phyloP scores from a whole-genome alignment of 2,113 vertebrate genomes.

The Eira barbara region DNA sequence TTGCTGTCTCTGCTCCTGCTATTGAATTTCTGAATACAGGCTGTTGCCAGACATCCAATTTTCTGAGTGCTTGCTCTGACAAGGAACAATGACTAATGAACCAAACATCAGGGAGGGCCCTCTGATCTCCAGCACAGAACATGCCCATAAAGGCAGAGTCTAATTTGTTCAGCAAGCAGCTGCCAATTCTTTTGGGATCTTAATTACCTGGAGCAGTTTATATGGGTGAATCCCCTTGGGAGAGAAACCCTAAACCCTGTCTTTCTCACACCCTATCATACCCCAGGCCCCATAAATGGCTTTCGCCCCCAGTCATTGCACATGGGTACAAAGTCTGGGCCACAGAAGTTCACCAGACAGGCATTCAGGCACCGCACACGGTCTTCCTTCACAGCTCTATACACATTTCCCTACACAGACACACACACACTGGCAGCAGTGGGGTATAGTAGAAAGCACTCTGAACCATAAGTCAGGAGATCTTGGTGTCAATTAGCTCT shows the following conservation, averaged over 20 bases:
- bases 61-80: constrained; percentile 80
- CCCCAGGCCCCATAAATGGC: constrained; percentile 42
- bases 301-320: constrained; percentile 24
- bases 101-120: constrained; percentile 79
- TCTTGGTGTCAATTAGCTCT: constrained; percentile 3
- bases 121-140: constrained; percentile 79
- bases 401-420: background rate
- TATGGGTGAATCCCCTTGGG: constrained; percentile 73
- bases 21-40: constrained; percentile 76
- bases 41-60: constrained; percentile 79
- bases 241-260: constrained; percentile 69
- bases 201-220: constrained; percentile 78
- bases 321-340: constrained; percentile 53
- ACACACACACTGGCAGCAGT: background rate
- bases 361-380: background rate
- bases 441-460: background rate
- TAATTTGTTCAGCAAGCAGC: constrained; percentile 79
- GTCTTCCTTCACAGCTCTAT: constrained; percentile 20
- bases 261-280: constrained; percentile 72
- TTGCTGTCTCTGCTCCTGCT: constrained; percentile 68
- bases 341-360: constrained; percentile 40
- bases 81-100: constrained; percentile 80
- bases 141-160: constrained; percentile 78
- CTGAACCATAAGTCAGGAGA: background rate
- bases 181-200: constrained; percentile 77